phyloP scores from a whole-genome alignment of 1,140 invertebrate genomes.

The Lepidurus arcticus region DNA sequence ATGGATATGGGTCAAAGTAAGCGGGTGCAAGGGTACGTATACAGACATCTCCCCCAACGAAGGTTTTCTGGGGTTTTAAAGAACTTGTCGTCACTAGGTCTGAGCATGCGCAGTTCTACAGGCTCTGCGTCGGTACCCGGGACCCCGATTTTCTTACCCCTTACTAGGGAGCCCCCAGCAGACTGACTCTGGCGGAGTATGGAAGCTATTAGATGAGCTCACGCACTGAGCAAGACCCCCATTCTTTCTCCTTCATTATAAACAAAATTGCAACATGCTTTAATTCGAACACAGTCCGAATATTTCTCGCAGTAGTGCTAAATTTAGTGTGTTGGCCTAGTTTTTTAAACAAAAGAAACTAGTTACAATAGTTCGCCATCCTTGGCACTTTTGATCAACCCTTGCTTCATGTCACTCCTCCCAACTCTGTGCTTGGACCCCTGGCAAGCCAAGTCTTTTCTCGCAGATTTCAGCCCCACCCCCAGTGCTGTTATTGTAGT shows the following conservation, averaged over 20 bases:
- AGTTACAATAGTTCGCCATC: too few relatives aligned
- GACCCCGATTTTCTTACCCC: background rate
- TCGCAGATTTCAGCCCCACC: background rate
- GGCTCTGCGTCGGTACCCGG: background rate
- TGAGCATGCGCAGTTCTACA: background rate
- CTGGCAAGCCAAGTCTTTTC: too few relatives aligned
- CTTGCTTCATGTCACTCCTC: too few relatives aligned
- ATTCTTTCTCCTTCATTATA: background rate
- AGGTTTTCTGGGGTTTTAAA: background rate
- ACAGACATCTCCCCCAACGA: background rate
- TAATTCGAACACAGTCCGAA: too few relatives aligned
- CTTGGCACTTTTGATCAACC: too few relatives aligned
- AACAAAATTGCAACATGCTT: too few relatives aligned
- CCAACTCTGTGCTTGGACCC: too few relatives aligned
- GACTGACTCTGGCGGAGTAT: conserved; percentile 12
- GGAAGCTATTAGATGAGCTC: conserved; percentile 1
- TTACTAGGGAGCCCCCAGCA: background rate
- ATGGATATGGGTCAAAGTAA: conserved; percentile 22
- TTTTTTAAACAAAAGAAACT: too few relatives aligned
- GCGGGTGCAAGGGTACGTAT: conserved; percentile 13
- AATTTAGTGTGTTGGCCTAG: too few relatives aligned
- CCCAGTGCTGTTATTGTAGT: background rate
- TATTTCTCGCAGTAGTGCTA: too few relatives aligned
- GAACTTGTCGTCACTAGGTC: background rate
- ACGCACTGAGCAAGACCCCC: background rate